These are phyloP conservation scores for Callosobruchus maculatus DNA, from an alignment of 2,888 invertebrate species.

Conservation along the genomic window DNA sequence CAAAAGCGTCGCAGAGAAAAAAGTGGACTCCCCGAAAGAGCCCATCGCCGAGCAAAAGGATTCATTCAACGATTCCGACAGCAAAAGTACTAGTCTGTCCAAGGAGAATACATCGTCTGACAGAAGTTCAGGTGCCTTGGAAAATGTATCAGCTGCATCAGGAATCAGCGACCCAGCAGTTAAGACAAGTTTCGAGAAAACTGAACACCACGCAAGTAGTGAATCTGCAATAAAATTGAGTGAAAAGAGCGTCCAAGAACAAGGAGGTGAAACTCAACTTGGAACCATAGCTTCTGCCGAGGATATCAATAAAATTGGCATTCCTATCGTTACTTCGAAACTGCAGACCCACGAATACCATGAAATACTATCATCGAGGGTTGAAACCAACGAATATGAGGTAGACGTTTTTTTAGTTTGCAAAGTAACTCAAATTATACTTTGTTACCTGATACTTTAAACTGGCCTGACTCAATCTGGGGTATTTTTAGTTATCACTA, in stretches of 20 bases:
- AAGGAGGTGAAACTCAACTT: not conserved
- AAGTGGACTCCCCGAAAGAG: not conserved
- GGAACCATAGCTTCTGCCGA: slow-evolving; percentile 1
- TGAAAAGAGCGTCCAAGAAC: not conserved
- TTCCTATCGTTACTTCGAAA: not conserved
- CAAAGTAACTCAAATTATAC: no score
- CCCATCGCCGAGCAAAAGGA: not conserved
- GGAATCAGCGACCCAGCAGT: not conserved
- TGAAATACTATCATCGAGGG: not conserved
- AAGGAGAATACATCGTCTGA: slow-evolving; percentile 11
- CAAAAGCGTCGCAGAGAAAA: not conserved
- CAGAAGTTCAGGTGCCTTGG: slow-evolving; percentile 8
- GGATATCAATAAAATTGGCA: slow-evolving; percentile 2
- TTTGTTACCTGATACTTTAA: no score
- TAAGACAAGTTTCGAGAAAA: not conserved
- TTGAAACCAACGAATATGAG: not conserved
- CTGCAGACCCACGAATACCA: not conserved
- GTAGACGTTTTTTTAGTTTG: not conserved
- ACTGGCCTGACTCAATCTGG: no score
- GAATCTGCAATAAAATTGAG: not conserved
- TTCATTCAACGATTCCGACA: not conserved
- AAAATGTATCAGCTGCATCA: slow-evolving; percentile 18
- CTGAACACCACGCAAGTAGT: not conserved
- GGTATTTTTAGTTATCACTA: no score
- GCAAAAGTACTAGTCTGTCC: not conserved